phyloP scores from a whole-genome alignment of 2,888 invertebrate genomes.

The Sisyra nigra region DNA sequence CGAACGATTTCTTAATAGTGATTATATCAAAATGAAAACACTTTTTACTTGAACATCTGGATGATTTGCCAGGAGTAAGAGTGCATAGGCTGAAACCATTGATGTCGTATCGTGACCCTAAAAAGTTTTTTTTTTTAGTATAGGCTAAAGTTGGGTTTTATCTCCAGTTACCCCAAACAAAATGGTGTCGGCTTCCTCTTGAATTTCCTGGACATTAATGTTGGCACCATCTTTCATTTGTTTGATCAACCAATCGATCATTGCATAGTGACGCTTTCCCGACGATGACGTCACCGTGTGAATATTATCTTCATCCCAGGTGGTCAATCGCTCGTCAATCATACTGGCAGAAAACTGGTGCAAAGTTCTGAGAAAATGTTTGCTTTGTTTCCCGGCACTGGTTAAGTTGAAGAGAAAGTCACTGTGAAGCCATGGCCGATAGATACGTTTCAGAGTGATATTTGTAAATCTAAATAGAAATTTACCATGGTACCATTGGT shows the following conservation, averaged over 20 bases:
- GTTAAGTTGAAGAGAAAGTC: neutral
- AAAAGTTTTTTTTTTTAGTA: neutral
- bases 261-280: neutral
- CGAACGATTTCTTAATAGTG: no score
- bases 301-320: neutral
- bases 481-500: no score
- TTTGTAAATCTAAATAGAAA: neutral
- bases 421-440: neutral
- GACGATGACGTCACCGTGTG: neutral
- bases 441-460: neutral
- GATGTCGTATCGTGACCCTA: slow-evolving; percentile 1
- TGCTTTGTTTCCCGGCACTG: neutral
- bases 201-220: neutral
- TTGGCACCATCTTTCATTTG: neutral
- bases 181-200: neutral
- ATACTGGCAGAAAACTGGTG: neutral
- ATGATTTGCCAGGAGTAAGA: neutral
- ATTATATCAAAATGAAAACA: no score
- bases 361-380: neutral
- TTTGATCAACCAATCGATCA: neutral
- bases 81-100: neutral
- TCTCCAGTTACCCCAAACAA: neutral
- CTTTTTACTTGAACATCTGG: slow-evolving; percentile 1
- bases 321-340: neutral
- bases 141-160: neutral